These are phyloP conservation scores for Paracentrotus lividus DNA, from an alignment of 53 echinoderm and acorn worm genomes.

Conservation along the genomic window DNA sequence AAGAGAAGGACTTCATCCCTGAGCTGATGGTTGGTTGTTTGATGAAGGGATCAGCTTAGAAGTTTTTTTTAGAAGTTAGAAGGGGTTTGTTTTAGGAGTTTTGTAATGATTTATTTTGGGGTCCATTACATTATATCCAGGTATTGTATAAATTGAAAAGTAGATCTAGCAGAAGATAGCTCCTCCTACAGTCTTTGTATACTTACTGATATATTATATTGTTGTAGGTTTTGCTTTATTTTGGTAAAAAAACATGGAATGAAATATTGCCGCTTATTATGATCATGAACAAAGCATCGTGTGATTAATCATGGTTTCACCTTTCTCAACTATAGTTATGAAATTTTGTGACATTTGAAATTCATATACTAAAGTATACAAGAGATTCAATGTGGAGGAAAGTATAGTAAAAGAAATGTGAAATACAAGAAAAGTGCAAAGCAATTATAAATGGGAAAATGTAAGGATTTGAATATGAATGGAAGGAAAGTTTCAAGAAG, in stretches of 20 bases:
- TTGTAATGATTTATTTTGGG: constrained; percentile 49
- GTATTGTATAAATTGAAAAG: not conserved
- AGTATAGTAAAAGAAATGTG: no score
- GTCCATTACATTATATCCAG: not conserved
- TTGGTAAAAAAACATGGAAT: not conserved
- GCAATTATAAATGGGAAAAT: no score
- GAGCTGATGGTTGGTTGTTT: not conserved
- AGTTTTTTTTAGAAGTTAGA: not conserved
- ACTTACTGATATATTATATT: not conserved
- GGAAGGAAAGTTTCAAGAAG: no score
- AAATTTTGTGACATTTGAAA: no score
- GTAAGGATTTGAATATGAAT: no score
- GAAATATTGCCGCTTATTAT: not conserved
- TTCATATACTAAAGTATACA: no score
- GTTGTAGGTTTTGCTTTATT: not conserved
- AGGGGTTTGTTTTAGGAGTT: not conserved
- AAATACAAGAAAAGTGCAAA: no score
- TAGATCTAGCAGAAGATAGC: not conserved
- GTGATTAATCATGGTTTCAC: no score
- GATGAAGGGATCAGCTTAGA: constrained; percentile 53
- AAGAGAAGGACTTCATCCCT: constrained; percentile 33
- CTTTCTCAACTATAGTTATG: no score
- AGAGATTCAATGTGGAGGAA: no score
- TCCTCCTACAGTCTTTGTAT: not conserved
- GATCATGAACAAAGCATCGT: no score